Conservation (phyloP, 2,113 vertebrate genomes). For the Notothenia rossii region DNA sequence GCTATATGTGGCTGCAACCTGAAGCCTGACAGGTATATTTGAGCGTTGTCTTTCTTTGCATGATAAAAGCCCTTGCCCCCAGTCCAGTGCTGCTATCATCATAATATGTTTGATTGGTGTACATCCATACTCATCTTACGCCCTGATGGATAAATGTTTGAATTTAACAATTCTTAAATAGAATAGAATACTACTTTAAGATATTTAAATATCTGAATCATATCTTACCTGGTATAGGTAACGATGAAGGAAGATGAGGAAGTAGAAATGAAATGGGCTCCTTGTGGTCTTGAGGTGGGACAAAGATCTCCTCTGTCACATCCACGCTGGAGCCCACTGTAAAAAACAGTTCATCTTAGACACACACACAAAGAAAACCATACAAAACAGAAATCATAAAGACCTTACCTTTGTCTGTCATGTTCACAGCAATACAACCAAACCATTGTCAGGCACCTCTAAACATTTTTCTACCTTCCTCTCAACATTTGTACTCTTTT, state of each 20-base stretch:
- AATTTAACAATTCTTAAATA: neutral
- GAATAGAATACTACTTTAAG: neutral
- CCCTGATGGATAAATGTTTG: neutral
- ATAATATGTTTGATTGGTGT: neutral
- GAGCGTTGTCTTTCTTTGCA: conserved; percentile 35
- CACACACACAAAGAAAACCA: neutral
- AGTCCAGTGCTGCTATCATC: conserved; percentile 2
- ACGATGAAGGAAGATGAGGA: neutral
- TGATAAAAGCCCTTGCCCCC: conserved; percentile 22
- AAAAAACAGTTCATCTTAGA: conserved; percentile 27
- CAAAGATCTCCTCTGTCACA: conserved; percentile 19
- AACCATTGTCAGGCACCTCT: conserved; percentile 13
- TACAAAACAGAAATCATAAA: neutral
- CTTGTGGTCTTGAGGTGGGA: conserved; percentile 26
- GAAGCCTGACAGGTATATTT: conserved; percentile 23
- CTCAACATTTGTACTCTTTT: conserved; percentile 5
- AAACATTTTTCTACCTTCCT: neutral
- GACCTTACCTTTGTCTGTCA: conserved; percentile 40
- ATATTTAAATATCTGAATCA: neutral
- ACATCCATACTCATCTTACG: neutral
- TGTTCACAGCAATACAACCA: conserved; percentile 27
- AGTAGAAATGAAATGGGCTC: conserved; percentile 8
- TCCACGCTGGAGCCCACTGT: conserved; percentile 30
- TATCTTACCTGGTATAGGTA: conserved; percentile 37
- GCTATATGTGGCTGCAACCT: conserved; percentile 47